Evolutionary conservation across 2,888 invertebrate species (phyloP), one percentile per base, ranked within the genome.

Genomic region (Drosophila parthenogenetica): DNA sequence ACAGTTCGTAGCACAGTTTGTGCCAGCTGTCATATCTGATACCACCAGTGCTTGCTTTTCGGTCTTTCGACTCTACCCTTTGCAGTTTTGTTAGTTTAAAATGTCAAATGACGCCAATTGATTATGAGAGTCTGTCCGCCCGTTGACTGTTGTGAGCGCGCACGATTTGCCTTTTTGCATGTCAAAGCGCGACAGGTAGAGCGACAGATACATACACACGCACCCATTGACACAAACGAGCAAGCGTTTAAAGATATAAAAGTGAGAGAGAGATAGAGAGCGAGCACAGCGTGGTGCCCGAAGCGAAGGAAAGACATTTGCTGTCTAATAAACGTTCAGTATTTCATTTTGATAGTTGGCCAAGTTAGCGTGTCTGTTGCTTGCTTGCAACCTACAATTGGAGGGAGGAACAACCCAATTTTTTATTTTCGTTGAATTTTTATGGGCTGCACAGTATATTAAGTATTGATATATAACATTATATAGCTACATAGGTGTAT

Each of bases 101-200:
- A 89, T 87, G 85, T 87, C 85, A 87, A 87, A 82, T 79, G 82
- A 89, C 87, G 85, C 85, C 87, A 87, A 87, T 89, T 86, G 89
- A 86, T 88, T 86, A 88, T 87, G 87, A 85, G 81, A 81, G 78
- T 49, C 63, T 62, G 65, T 55, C 68, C 60, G 61, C 60, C 45
- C 48, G 48, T 49, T 51, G 59, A 39, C 60, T 76, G 22, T 60
- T 65, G 66, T 65, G 64, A 57, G 54, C 46, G 73, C 67, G 37
- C 64, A 70, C 73, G 71, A 80, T 87, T 73, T 78, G 88, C 74
- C 87, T 75, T 85, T 86, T 88, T 72, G 84, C 87, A 86, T 85
- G 83, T 85, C 82, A 77, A 60, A 63, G 64, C 53, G 78, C 80
- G 88, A 87, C 88, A 84, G 86, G 86, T 88, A 87, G 77, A 73